Evolutionary conservation across 2,888 invertebrate species (phyloP), one percentile per base, ranked within the genome.

Genomic region (Platycheirus albimanus): DNA sequence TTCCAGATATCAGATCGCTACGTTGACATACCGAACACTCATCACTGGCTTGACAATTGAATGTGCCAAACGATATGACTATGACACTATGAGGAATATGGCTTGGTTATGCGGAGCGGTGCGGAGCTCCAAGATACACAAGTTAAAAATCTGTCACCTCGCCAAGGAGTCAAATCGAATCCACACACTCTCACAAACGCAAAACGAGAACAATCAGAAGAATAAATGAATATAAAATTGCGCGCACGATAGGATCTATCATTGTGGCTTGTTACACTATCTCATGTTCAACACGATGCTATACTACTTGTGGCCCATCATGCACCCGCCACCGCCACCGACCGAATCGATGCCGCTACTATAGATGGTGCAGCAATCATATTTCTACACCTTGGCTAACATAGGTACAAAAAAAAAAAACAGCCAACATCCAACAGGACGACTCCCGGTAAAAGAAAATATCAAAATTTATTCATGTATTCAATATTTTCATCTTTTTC

Each of bases 131-230:
- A 84, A 79, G 33, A 56, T 51, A 63, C 63, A 77, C 72, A 84
- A 84, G 74, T 84, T 78, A 74, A 84, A 79, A 84, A 70, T 84
- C 84, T 84, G 79, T 84, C 84, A 84, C 84, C 84, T 84, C n/a
- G n/a, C 54, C 30, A 52, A 58, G 66, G 52, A 84, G 70, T 79
- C 67, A 83, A 78, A 78, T 83, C 83, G 64, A 78, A 66, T 70
- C 70, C 74, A 78, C 69, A 67, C 15, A 56, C 64, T 41, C 19
- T 30, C 8, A 63, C 66, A 33, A 64, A 72, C 71, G 70, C 76
- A 66, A 52, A 49, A 71, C 51, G 64, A 83, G 74, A 83, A 81
- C 83, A 83, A 83, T 83, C 84, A 66, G 30, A 56, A 36, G 84
- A 84, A 84, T 84, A 84, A 84, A 79, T 84, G 84, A 84, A 84